Conservation (phyloP, 2,888 invertebrate species). For the Cataglyphis cursor region DNA sequence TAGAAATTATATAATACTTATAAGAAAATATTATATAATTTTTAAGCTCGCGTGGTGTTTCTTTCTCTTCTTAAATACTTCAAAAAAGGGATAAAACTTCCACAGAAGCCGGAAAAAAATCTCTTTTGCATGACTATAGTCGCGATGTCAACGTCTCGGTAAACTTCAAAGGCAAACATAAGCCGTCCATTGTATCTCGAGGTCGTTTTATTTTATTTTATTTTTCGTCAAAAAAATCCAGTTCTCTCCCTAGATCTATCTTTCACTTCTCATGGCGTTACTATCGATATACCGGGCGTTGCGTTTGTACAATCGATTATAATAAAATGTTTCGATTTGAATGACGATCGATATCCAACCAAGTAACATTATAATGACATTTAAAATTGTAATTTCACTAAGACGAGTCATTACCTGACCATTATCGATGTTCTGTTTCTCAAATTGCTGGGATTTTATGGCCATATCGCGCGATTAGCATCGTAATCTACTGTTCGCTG, state of each 20-base stretch:
- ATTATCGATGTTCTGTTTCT: constrained; percentile 1
- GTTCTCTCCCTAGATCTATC: constrained; percentile 13
- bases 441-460: constrained; percentile 29
- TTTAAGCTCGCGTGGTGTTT: neutral
- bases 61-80: constrained; percentile 23
- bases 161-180: constrained; percentile 73
- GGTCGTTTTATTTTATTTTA: constrained; percentile 30
- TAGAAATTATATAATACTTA: neutral
- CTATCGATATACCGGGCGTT: constrained; percentile 1
- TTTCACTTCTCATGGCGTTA: constrained; percentile 48
- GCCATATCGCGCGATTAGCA: constrained; percentile 20
- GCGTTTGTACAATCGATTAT: neutral
- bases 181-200: constrained; percentile 55
- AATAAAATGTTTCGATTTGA: constrained; percentile 49
- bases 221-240: constrained; percentile 2
- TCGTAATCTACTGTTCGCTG: constrained; percentile 9
- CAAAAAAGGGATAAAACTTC: neutral
- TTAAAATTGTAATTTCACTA: constrained; percentile 36
- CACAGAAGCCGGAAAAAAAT: neutral
- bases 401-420: constrained; percentile 13
- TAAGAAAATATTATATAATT: neutral
- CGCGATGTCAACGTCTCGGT: constrained; percentile 74
- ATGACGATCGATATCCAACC: constrained; percentile 56
- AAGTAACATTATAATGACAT: neutral
- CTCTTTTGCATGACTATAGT: constrained; percentile 75